phyloP scores from a whole-genome alignment of 1,140 invertebrate species.

The Trinorchestia longiramus region DNA sequence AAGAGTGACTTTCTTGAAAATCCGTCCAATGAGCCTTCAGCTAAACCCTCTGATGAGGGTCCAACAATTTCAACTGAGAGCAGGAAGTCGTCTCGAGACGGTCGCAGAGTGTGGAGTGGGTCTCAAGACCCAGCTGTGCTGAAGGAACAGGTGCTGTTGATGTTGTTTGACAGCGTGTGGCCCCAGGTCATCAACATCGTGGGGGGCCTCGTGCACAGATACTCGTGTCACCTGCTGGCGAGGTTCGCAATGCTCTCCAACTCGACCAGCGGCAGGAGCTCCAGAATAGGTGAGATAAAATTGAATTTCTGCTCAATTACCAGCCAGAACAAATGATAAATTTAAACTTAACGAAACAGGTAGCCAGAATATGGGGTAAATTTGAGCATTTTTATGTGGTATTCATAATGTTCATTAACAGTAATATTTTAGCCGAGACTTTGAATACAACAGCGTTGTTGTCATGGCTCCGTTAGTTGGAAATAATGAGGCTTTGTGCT shows the following conservation, averaged over 20 bases:
- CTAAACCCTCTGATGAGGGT: background rate
- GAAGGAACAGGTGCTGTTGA: constrained; percentile 55
- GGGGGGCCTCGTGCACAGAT: constrained; percentile 21
- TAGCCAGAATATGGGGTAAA: no score
- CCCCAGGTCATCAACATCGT: constrained; percentile 56
- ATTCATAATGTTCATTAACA: no score
- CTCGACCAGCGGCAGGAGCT: background rate
- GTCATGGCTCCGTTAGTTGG: no score
- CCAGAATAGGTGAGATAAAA: background rate
- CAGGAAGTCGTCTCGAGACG: background rate
- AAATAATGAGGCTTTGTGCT: no score
- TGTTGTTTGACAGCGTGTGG: constrained; percentile 60
- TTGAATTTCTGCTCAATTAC: no score
- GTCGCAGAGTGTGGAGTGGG: constrained; percentile 42
- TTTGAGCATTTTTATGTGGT: no score
- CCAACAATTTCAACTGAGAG: background rate
- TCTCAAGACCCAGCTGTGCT: constrained; percentile 51
- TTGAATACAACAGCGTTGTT: no score
- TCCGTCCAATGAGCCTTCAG: background rate
- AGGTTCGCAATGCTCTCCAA: background rate
- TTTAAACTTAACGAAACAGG: no score
- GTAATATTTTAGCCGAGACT: no score
- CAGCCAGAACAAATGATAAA: no score
- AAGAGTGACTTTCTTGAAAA: background rate
- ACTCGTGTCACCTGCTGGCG: constrained; percentile 26